Evolutionary conservation across 2,888 invertebrate genomes (phyloP).

Genomic region (Synergus umbraculus): DNA sequence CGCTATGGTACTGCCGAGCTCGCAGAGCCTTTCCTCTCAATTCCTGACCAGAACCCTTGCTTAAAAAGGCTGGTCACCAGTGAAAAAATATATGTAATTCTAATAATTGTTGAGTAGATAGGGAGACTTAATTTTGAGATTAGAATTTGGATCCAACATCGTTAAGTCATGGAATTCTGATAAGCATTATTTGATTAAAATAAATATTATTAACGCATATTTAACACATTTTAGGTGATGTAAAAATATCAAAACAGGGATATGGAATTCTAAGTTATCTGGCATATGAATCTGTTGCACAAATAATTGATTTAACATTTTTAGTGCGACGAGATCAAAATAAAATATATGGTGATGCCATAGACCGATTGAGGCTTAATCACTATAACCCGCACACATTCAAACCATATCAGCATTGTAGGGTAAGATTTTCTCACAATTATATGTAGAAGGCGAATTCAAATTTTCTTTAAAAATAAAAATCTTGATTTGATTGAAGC

Average conservation of each 20-base stretch:
- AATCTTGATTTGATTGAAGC: too few relatives aligned
- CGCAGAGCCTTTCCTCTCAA: too few relatives aligned
- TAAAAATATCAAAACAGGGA: slow-evolving; percentile 82
- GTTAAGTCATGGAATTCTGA: too few relatives aligned
- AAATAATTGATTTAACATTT: slow-evolving; percentile 91
- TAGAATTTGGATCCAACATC: too few relatives aligned
- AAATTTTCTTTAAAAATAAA: too few relatives aligned
- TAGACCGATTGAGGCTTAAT: slow-evolving; percentile 82
- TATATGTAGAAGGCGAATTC: neutral
- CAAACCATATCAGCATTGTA: slow-evolving; percentile 73
- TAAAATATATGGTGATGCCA: slow-evolving; percentile 84
- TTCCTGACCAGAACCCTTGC: too few relatives aligned
- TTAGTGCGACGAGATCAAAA: slow-evolving; percentile 88
- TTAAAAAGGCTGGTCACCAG: too few relatives aligned
- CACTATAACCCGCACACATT: slow-evolving; percentile 81
- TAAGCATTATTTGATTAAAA: neutral
- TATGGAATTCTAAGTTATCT: slow-evolving; percentile 90
- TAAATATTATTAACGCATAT: neutral
- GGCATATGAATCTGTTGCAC: slow-evolving; percentile 94
- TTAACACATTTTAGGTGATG: slow-evolving; percentile 74
- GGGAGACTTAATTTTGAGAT: too few relatives aligned
- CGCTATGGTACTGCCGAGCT: too few relatives aligned
- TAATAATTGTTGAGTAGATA: too few relatives aligned
- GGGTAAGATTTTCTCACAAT: slow-evolving; percentile 59
- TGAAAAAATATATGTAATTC: too few relatives aligned